Conservation (phyloP, 2,797 vertebrate species). For the Ambastaia sidthimunki region DNA sequence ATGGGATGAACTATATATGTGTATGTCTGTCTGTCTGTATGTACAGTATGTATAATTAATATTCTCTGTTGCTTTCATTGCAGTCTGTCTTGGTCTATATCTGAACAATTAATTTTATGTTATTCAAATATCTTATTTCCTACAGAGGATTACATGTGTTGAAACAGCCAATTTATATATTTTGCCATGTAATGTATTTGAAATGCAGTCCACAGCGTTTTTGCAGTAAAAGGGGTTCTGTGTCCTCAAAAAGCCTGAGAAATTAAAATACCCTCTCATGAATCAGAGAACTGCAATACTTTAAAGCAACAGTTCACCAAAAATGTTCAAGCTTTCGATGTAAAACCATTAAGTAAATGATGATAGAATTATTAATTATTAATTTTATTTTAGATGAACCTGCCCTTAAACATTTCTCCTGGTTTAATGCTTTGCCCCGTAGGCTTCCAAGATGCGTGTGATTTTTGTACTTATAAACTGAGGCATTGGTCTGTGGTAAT, state of each 20-base stretch:
- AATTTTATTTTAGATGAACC: too few species aligned
- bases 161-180: not conserved
- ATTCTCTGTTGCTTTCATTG: slow-evolving; percentile 47
- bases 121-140: slow-evolving; percentile 24
- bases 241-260: not conserved
- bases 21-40: not conserved
- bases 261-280: not conserved
- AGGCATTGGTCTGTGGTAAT: not conserved
- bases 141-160: not conserved
- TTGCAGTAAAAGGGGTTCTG: not conserved
- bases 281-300: not conserved
- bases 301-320: not conserved
- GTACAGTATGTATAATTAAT: too few species aligned
- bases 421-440: not conserved
- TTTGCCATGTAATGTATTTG: slow-evolving; percentile 29
- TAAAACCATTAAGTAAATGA: too few species aligned
- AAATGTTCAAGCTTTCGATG: too few species aligned
- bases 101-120: slow-evolving; percentile 7
- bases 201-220: slow-evolving; percentile 14
- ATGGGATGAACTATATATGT: too few species aligned
- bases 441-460: not conserved
- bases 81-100: slow-evolving; percentile 11
- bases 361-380: too few species aligned
- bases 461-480: not conserved
- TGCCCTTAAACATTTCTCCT: not conserved